These are phyloP conservation scores for Philonicus albiceps DNA, from an alignment of 2,888 invertebrate species.

Conservation along the genomic window DNA sequence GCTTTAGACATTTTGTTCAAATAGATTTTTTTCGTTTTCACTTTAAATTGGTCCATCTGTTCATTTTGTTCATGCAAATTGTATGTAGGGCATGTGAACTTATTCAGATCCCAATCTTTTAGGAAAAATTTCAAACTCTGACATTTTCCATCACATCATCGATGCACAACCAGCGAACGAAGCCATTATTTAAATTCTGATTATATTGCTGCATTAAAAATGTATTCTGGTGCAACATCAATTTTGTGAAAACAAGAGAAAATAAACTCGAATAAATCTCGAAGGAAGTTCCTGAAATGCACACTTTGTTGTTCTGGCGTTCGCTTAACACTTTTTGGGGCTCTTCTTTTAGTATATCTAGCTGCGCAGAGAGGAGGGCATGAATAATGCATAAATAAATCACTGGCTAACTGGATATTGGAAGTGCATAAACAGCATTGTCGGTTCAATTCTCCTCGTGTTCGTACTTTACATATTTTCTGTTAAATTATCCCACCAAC, in stretches of 20 bases:
- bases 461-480: neutral
- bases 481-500: neutral
- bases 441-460: neutral
- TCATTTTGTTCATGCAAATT: neutral
- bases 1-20: neutral
- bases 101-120: neutral
- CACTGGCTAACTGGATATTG: constrained; percentile 8
- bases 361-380: neutral
- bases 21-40: neutral
- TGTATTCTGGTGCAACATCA: neutral
- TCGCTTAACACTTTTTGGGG: neutral
- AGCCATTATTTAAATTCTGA: neutral
- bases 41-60: neutral
- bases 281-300: neutral
- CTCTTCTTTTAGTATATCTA: neutral
- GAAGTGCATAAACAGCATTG: constrained; percentile 12
- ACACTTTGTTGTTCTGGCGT: neutral
- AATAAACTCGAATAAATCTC: neutral
- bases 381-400: constrained; percentile 33
- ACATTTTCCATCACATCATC: neutral
- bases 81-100: neutral
- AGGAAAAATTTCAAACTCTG: neutral
- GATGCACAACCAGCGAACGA: neutral
- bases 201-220: neutral
- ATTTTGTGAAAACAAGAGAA: neutral